phyloP scores from a whole-genome alignment of 2,113 vertebrate genomes.

The Sorex fumeus region DNA sequence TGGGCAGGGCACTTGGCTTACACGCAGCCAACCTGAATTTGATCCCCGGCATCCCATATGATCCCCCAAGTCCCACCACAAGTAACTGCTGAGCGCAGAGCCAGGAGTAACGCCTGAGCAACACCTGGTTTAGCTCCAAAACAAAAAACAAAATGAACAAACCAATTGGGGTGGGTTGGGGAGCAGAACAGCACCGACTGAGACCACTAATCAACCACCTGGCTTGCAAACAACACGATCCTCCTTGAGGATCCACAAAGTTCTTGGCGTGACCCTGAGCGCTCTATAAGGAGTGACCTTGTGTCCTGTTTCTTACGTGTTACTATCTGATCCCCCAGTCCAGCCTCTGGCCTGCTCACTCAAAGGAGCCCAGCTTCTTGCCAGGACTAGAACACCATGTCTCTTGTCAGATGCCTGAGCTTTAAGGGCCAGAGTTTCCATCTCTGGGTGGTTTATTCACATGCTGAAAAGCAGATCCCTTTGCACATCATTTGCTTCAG shows the following conservation, averaged over 20 bases:
- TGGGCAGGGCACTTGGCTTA: too few relatives aligned
- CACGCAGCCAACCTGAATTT: background rate
- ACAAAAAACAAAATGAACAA: too few relatives aligned
- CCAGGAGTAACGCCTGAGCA: too few relatives aligned
- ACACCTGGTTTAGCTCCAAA: too few relatives aligned
- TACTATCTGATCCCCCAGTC: slow-evolving; percentile 17
- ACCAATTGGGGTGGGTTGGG: background rate
- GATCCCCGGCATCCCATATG: too few relatives aligned
- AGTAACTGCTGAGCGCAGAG: too few relatives aligned
- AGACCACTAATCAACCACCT: background rate
- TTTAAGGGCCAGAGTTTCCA: background rate
- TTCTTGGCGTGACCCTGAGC: background rate
- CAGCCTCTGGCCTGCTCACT: background rate
- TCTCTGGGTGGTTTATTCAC: background rate
- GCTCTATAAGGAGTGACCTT: background rate
- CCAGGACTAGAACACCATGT: background rate
- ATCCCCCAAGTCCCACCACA: too few relatives aligned
- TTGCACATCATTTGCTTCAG: background rate
- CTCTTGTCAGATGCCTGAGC: slow-evolving; percentile 3
- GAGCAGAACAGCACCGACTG: fast-evolving
- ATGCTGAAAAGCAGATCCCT: slow-evolving; percentile 53
- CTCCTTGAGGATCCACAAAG: background rate
- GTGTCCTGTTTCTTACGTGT: slow-evolving; percentile 66
- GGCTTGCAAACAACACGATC: slow-evolving; percentile 40
- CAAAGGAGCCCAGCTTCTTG: background rate